Evolutionary conservation across 2,888 invertebrate genomes (phyloP).

Genomic region (Oeneis ivallda): DNA sequence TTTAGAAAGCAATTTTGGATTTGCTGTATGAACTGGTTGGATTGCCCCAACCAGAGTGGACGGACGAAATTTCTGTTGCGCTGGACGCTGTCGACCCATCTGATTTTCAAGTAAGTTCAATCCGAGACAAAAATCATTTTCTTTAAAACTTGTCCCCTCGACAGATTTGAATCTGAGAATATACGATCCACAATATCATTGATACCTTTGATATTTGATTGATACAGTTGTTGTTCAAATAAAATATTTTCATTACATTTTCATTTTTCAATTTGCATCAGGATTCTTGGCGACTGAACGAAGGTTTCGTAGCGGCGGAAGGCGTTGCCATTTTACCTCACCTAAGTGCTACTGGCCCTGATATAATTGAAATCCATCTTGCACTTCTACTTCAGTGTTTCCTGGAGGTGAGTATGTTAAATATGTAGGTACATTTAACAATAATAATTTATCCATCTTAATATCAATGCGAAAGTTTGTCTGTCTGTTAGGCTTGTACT

Average conservation of each 20-base stretch:
- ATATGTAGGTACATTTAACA: no score
- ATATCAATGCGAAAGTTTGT: no score
- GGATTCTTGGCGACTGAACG: conserved; percentile 93
- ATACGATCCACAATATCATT: no score
- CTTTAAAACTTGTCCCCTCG: no score
- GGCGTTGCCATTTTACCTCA: conserved; percentile 93
- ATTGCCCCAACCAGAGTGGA: conserved; percentile 94
- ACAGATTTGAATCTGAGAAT: no score
- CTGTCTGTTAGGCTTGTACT: no score
- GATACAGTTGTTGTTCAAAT: no score
- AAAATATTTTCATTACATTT: no score
- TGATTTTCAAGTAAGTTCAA: conserved; percentile 81
- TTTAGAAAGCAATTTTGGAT: conserved; percentile 94
- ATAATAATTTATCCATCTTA: no score
- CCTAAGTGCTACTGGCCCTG: conserved; percentile 91
- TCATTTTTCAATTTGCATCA: conserved; percentile 53
- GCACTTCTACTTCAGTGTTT: conserved; percentile 94
- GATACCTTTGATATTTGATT: no score
- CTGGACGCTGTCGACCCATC: conserved; percentile 94
- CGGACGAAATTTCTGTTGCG: conserved; percentile 94
- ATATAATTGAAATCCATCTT: conserved; percentile 94
- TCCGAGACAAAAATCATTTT: background rate
- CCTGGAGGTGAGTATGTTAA: conserved; percentile 84
- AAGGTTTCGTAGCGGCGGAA: conserved; percentile 97
- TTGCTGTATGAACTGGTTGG: conserved; percentile 94